Conservation (phyloP, 37 sponge, comb jelly and placozoan genomes). For the Chondrilla cf. caribensis region DNA sequence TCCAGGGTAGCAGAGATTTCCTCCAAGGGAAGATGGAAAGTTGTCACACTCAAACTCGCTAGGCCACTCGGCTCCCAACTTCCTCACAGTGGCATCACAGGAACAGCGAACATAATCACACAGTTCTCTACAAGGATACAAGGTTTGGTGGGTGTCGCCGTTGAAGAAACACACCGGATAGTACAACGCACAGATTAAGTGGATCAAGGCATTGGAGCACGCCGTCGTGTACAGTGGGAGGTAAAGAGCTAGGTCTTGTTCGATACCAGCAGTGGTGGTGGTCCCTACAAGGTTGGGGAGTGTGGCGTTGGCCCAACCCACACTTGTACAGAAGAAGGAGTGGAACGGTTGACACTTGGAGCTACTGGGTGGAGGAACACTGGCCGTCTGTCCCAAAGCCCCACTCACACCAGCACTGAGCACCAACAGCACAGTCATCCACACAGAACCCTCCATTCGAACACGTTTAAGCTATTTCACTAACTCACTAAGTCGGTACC, state of each 20-base stretch:
- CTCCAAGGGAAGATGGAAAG: conserved; percentile 21
- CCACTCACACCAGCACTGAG: not conserved
- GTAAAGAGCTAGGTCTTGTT: not conserved
- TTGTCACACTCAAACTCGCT: conserved; percentile 47
- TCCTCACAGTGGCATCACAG: not conserved
- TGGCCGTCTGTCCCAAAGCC: not conserved
- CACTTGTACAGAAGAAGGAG: not conserved
- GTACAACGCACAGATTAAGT: not conserved
- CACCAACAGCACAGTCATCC: too few relatives aligned
- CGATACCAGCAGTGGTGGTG: not conserved
- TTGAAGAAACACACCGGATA: not conserved
- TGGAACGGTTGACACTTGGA: not conserved
- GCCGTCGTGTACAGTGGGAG: not conserved
- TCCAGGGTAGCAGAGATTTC: conserved; percentile 8
- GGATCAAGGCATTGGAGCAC: conserved; percentile 12
- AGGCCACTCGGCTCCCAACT: conserved; percentile 49
- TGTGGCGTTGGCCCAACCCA: not conserved
- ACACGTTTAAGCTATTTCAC: too few relatives aligned
- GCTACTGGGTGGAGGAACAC: not conserved
- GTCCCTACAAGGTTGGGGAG: not conserved
- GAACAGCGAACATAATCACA: conserved; percentile 51
- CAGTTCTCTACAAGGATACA: conserved; percentile 47
- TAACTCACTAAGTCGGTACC: too few relatives aligned
- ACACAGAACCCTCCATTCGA: too few relatives aligned
- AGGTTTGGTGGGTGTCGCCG: not conserved